A percentile compares a stretch with the other conserved stretches of the same genome.
phyloP scores from a whole-genome alignment of 2,888 invertebrate genomes.

The Lottia gigantea region DNA sequence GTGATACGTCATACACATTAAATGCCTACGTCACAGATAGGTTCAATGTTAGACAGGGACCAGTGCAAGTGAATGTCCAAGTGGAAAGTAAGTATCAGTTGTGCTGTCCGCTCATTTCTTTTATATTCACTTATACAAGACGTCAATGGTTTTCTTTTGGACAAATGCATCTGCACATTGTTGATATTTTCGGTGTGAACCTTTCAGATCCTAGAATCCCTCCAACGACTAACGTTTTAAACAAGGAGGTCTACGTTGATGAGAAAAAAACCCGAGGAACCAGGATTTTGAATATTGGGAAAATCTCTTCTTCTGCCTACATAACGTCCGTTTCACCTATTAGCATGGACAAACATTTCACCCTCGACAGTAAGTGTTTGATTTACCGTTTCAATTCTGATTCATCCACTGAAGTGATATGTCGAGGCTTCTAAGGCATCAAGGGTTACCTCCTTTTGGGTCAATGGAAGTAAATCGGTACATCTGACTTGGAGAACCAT shows the following conservation, averaged over 20 bases:
- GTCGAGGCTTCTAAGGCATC: background rate
- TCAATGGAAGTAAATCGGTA: too few species aligned
- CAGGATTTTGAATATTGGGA: background rate
- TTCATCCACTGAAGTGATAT: background rate
- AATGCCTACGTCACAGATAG: slow-evolving; percentile 1
- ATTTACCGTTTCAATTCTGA: too few species aligned
- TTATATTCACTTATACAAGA: too few species aligned
- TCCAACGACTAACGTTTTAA: background rate
- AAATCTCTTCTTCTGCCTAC: background rate
- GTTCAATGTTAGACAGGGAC: background rate
- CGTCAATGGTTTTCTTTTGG: too few species aligned
- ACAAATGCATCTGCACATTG: too few species aligned
- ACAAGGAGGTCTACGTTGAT: background rate
- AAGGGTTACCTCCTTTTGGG: too few species aligned
- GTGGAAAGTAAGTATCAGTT: slow-evolving; percentile 7
- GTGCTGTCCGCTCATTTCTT: too few species aligned
- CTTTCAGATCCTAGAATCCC: background rate
- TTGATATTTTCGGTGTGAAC: too few species aligned
- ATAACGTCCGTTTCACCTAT: background rate
- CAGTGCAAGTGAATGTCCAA: background rate
- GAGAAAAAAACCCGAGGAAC: background rate
- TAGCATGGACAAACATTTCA: background rate
- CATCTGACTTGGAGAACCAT: too few species aligned
- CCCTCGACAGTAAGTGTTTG: background rate
- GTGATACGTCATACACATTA: slow-evolving; percentile 1